Evolutionary conservation across 2,113 vertebrate genomes (phyloP).

Genomic region (Peromyscus polionotus): DNA sequence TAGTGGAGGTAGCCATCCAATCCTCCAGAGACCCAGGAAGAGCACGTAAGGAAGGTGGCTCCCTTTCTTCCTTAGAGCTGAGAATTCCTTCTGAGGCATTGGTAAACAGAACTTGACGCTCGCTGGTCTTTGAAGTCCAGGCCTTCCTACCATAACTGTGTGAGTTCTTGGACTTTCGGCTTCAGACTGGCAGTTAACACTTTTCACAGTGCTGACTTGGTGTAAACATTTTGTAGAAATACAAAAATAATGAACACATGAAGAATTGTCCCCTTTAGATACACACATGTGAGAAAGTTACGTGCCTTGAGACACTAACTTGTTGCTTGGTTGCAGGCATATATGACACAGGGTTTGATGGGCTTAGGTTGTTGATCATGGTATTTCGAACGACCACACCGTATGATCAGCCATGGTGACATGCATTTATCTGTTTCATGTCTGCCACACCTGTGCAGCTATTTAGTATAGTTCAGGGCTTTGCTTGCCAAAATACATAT

Average conservation of each 20-base stretch:
- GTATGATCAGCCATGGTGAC: not conserved
- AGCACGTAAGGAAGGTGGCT: not conserved
- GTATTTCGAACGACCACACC: not conserved
- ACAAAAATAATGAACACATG: not conserved
- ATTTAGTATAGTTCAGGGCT: not conserved
- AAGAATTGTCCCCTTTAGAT: not conserved
- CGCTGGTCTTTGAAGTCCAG: not conserved
- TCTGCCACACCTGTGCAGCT: not conserved
- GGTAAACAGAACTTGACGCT: not conserved
- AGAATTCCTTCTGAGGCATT: not conserved
- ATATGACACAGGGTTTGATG: not conserved
- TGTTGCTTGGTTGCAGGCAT: not conserved
- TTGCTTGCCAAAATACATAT: not conserved
- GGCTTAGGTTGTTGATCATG: not conserved
- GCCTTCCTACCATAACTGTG: no score
- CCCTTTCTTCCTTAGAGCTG: not conserved
- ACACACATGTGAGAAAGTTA: not conserved
- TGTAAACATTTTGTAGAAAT: not conserved
- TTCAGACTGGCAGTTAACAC: not conserved
- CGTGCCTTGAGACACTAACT: not conserved
- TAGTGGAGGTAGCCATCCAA: not conserved
- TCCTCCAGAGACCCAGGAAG: not conserved
- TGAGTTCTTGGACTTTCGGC: not conserved
- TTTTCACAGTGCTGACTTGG: not conserved
- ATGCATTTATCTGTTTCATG: not conserved